Percentiles rank a stretch among this genome's conserved stretches.
These are phyloP conservation scores for Calephelis virginiensis DNA, from an alignment of 1,140 invertebrate genomes.

Conservation along the genomic window DNA sequence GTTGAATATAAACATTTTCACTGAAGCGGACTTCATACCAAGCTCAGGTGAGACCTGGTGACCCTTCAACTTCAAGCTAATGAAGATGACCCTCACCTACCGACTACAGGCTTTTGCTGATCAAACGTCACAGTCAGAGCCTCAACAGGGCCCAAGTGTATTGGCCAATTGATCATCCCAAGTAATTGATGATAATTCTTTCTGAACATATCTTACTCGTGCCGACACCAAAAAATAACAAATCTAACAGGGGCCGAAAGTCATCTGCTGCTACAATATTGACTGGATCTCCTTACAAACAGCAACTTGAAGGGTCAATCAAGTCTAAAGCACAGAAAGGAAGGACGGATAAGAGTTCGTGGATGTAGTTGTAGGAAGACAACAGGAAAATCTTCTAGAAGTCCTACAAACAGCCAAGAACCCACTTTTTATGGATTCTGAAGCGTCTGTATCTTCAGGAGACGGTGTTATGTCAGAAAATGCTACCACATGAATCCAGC, in stretches of 20 bases:
- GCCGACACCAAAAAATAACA: too few relatives aligned
- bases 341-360: constrained; percentile 11
- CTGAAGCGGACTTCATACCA: background rate
- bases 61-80: too few relatives aligned
- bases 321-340: constrained; percentile 15
- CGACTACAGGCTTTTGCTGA: too few relatives aligned
- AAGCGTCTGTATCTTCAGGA: constrained; percentile 1
- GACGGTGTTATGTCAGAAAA: constrained; percentile 17
- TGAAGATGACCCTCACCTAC: too few relatives aligned
- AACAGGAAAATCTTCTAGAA: constrained; percentile 1
- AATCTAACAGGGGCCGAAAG: too few relatives aligned
- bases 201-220: too few relatives aligned
- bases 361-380: background rate
- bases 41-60: too few relatives aligned
- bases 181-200: too few relatives aligned
- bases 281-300: constrained; percentile 20
- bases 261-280: constrained; percentile 14
- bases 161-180: too few relatives aligned
- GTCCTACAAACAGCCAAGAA: constrained; percentile 7
- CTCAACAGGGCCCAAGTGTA: too few relatives aligned
- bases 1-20: background rate
- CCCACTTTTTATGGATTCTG: too few relatives aligned
- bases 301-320: constrained; percentile 14
- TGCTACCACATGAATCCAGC: background rate
- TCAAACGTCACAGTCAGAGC: too few relatives aligned